Base-by-base conservation (phyloP, 92 coral and sea anemone species). In the Galaxea fascicularis region DNA sequence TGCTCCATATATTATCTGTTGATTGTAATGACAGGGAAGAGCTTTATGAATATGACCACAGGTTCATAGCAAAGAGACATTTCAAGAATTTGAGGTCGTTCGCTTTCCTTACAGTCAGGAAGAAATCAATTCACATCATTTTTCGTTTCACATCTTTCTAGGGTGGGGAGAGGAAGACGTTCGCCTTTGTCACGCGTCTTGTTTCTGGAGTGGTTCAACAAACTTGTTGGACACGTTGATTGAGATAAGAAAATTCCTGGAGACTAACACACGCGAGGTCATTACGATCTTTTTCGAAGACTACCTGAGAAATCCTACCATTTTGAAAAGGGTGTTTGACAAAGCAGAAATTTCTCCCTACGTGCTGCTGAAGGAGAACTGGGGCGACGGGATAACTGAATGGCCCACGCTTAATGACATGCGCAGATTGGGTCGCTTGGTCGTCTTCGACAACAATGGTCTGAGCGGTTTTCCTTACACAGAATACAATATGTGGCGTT, bases 371-470 rank as follows among this genome's bases (percentile, higher is more conserved):
- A 86, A 86, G 62, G 85, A 92, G 9, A 64, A 89, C 69, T 96
- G 98, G 98, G 95, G 98, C 22, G 80, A 82, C 41, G 90, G 87
- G 71, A 65, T 75, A 72, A 57, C 58, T 29, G 89, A 93, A 31
- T 96, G 98, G 99, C 99, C 99, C 79, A 92, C 94, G 27, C 92
- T 96, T 39, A 46, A 35, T n/a, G 97, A 94, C 73, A 93, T 96
- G 92, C 92, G 87, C 70, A 89, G 80, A 71, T 80, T 94, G 65
- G 99, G 99, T 82, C 89, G 99, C 14, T 85, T 96, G 28, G 90
- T 96, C 13, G 97, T 96, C 74, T 96, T 96, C 73, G 94, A 91
- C 87, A 96, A 93, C 76, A 89, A 88, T 25, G 99, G 98, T 3
- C 53, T 94, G 27, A 82, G 74, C 16, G 98, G 92, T 4, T 96